Evolutionary conservation across 2,888 invertebrate species (phyloP).

Genomic region (Limnephilus rhombicus): DNA sequence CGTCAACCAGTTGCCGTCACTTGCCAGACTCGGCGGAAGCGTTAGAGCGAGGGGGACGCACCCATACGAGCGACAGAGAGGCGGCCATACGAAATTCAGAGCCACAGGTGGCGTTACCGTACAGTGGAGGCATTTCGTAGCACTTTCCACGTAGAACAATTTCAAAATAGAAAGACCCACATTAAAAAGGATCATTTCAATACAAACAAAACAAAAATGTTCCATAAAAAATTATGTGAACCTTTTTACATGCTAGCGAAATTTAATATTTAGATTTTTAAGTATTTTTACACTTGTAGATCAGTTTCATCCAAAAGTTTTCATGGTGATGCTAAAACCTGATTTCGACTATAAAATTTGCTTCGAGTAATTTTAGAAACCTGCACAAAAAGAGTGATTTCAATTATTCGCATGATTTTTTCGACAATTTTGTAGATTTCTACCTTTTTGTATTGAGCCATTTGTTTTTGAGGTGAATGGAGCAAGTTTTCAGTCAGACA

Average conservation of each 20-base stretch:
- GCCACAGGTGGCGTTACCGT: conserved; percentile 64
- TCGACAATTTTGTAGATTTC: too few species aligned
- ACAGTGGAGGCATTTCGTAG: conserved; percentile 50
- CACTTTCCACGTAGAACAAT: conserved; percentile 4
- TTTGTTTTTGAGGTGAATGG: background rate
- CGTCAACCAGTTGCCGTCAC: conserved; percentile 32
- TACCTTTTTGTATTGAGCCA: conserved; percentile 2
- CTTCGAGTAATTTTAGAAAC: background rate
- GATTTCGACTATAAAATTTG: background rate
- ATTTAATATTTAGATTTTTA: background rate
- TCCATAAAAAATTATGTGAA: background rate
- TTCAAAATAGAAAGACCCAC: background rate
- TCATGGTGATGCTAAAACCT: background rate
- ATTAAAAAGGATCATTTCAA: background rate
- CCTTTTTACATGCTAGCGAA: background rate
- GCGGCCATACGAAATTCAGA: conserved; percentile 62
- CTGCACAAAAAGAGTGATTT: background rate
- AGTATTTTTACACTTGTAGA: background rate
- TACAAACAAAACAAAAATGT: background rate
- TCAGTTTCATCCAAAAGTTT: conserved; percentile 8
- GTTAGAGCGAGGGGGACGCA: conserved; percentile 46
- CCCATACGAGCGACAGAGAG: conserved; percentile 31
- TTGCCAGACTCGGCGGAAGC: conserved; percentile 38
- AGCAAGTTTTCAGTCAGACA: conserved; percentile 29
- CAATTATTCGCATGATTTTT: background rate